Percentiles rank a stretch among this genome's conserved stretches.
Evolutionary conservation across 2,113 vertebrate species (phyloP).

Genomic region (Crotophaga sulcirostris): DNA sequence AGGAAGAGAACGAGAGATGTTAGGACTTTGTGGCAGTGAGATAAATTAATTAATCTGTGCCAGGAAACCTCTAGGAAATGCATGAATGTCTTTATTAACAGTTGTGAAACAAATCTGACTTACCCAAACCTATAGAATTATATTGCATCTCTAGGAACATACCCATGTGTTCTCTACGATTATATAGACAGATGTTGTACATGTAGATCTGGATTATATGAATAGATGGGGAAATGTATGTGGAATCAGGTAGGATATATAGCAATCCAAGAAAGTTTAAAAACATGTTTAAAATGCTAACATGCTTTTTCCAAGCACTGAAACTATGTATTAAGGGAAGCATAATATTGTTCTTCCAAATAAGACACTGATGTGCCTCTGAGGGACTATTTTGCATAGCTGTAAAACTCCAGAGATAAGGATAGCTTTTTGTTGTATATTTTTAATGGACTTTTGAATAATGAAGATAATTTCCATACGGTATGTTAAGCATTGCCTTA

Average conservation of each 20-base stretch:
- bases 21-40: neutral
- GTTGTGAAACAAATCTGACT: neutral
- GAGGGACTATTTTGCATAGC: neutral
- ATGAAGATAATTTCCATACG: neutral
- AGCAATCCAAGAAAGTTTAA: neutral
- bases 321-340: neutral
- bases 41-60: neutral
- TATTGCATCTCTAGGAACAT: neutral
- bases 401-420: neutral
- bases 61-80: neutral
- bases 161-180: rapidly evolving
- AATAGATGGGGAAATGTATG: neutral
- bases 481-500: neutral
- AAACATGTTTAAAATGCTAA: neutral
- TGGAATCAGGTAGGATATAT: neutral
- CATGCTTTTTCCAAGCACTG: neutral
- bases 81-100: neutral
- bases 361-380: neutral
- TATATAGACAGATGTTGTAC: neutral
- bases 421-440: neutral
- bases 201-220: neutral
- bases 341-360: neutral
- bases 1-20: neutral
- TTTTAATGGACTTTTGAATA: neutral
- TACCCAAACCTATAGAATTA: neutral